These are phyloP conservation scores for Eulithis prunata DNA, from an alignment of 2,888 invertebrate genomes.

Conservation along the genomic window DNA sequence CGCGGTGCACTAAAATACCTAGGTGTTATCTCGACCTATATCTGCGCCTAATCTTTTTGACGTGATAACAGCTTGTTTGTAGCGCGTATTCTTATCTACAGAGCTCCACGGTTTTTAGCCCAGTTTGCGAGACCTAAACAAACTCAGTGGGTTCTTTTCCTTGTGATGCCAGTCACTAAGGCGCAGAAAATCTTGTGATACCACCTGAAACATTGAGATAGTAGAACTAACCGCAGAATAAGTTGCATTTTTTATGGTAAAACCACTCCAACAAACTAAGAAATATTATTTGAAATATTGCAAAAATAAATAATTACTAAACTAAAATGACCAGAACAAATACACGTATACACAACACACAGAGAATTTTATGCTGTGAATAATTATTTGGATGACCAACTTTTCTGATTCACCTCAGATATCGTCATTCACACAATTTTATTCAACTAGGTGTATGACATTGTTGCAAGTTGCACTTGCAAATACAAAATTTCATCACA, in stretches of 20 bases:
- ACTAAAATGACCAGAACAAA: too few relatives aligned
- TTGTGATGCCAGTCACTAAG: not conserved
- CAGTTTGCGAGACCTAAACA: constrained; percentile 7
- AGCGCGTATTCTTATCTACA: constrained; percentile 19
- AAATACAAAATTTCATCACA: constrained; percentile 3
- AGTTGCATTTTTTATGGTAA: too few relatives aligned
- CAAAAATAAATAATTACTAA: not conserved
- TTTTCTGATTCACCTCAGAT: not conserved
- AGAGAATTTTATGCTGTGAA: not conserved
- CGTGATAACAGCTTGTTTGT: constrained; percentile 28
- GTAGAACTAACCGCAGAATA: too few relatives aligned
- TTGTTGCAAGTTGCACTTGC: not conserved
- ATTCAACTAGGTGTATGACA: not conserved
- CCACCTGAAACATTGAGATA: too few relatives aligned
- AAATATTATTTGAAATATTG: not conserved
- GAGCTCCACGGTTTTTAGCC: constrained; percentile 23
- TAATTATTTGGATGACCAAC: not conserved
- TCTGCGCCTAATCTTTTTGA: constrained; percentile 31
- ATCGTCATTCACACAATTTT: not conserved
- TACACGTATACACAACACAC: too few relatives aligned
- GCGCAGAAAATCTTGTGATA: too few relatives aligned
- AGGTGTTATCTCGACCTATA: constrained; percentile 38
- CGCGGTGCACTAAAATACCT: constrained; percentile 23
- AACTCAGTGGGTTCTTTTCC: not conserved
- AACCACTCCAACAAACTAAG: too few relatives aligned